Base-by-base conservation (phyloP, 2,888 invertebrate genomes). In the Alloscopus bannaensis region DNA sequence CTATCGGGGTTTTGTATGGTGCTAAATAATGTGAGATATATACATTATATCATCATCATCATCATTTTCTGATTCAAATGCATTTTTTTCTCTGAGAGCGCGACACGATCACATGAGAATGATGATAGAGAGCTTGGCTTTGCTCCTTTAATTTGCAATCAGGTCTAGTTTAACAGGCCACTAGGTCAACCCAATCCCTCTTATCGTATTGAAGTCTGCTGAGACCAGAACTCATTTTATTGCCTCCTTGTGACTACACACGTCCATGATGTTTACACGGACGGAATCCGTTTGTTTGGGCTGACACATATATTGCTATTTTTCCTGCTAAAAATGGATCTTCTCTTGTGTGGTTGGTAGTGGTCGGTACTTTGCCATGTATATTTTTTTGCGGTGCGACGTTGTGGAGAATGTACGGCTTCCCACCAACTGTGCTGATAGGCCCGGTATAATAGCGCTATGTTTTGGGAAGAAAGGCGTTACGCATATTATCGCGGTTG, bases 91-190 rank as follows among this genome's bases (percentile, higher is more conserved):
- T 13, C 55, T n/a, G n/a, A n/a, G n/a, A 50, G 22, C 24, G 62
- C 62, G 62, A 40, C 62, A 62, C 16, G n/a, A n/a, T 59, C 31
- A 59, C n/a, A 29, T 59, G 31, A 2, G n/a, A 18, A 29, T 31
- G 59, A 59, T 31, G 59, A 26, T 26, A 28, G 24, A 3, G 55
- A 8, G n/a, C 29, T 29, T 55, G 18, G 31, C 59, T 29, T 55
- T 59, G 31, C 59, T 22, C 16, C 59, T 59, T 55, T 59, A 36
- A 62, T 62, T 62, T 22, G 62, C 62, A 62, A 83, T 82, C 80
- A 83, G 86, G 86, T 84, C 86, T 83, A 84, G 86, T 86, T 86
- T 84, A 86, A 71, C 77, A 80, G 84, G 84, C 73, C 80, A 86
- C 77, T 85, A 65, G 84, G 85, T 83, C 85, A 85, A 76, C 80